Base-by-base conservation (phyloP, 1,140 invertebrate genomes). In the Leptoteleia sp. region DNA sequence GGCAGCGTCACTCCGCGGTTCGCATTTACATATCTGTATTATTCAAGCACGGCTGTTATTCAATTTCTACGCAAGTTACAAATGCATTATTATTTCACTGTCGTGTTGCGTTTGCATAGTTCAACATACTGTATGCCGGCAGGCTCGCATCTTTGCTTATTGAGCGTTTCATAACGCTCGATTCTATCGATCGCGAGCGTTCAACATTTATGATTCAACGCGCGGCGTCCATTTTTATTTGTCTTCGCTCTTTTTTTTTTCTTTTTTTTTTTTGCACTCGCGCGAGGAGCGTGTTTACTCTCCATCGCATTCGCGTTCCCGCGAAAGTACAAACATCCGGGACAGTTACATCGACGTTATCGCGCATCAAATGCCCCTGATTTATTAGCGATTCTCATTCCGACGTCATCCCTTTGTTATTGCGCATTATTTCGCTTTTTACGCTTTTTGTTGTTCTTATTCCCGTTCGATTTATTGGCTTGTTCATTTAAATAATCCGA, bases 1-100 rank as follows among this genome's bases (percentile, higher is more conserved):
- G n/a, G 42, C 43, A 50, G 47, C 52, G 42, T 59, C 81, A 47
- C 27, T 64, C 50, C 78, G 43, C 50, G 25, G 27, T 27, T 64
- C 67, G 59, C 84, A 88, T 89, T 87, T 89, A 85, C 87, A 87
- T 88, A 87, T 84, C 86, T 88, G 81, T 89, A 88, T 89, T 89
- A 89, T 88, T 89, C 86, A 88, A 87, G 79, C 84, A 79, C 80
- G 82, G 82, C 83, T 87, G 83, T 87, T 89, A 89, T 88, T 88
- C 85, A 89, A 89, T 89, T 88, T 86, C 85, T 83, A 84, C 81
- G 81, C 64, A 80, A 83, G 84, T 83, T 83, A 82, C 84, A 82
- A 86, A 85, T 84, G 83, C 83, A 84, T 87, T 87, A 85, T 86
- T 87, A 87, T 86, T 87, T 87, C 75, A 76, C 61, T 68, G 50